These are phyloP conservation scores for Prinia subflava DNA, from an alignment of 2,113 vertebrate genomes.

Conservation along the genomic window DNA sequence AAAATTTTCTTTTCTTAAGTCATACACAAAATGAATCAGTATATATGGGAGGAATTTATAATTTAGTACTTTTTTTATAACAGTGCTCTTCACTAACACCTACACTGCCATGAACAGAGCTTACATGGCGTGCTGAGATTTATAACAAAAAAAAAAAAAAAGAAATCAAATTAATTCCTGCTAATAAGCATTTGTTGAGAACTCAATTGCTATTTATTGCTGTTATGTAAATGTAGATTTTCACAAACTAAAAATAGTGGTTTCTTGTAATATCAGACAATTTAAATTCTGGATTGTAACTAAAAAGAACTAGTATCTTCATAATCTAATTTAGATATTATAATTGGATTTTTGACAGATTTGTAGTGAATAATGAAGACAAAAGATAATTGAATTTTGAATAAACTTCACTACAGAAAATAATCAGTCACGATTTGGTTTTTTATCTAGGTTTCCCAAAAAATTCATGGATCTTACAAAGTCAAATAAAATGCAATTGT, in stretches of 20 bases:
- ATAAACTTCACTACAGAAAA: neutral
- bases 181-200: conserved; percentile 57
- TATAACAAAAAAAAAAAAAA: conserved; percentile 35
- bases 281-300: conserved; percentile 12
- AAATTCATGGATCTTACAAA: neutral
- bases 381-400: neutral
- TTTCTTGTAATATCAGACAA: conserved; percentile 20
- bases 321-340: neutral
- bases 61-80: conserved; percentile 68
- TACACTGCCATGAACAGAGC: conserved; percentile 53
- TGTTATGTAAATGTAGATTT: conserved; percentile 22
- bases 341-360: neutral
- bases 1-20: conserved; percentile 35
- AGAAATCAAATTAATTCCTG: conserved; percentile 66
- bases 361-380: neutral
- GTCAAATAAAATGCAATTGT: neutral
- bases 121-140: conserved; percentile 14
- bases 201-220: conserved; percentile 31
- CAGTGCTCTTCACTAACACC: conserved; percentile 68
- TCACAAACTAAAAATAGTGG: conserved; percentile 35
- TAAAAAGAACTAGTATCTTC: conserved; percentile 1
- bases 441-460: neutral
- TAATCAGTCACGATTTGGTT: neutral
- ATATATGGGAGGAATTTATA: conserved; percentile 72
- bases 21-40: conserved; percentile 64